phyloP scores from a whole-genome alignment of 2,113 vertebrate species.

The Heloderma charlesbogerti region DNA sequence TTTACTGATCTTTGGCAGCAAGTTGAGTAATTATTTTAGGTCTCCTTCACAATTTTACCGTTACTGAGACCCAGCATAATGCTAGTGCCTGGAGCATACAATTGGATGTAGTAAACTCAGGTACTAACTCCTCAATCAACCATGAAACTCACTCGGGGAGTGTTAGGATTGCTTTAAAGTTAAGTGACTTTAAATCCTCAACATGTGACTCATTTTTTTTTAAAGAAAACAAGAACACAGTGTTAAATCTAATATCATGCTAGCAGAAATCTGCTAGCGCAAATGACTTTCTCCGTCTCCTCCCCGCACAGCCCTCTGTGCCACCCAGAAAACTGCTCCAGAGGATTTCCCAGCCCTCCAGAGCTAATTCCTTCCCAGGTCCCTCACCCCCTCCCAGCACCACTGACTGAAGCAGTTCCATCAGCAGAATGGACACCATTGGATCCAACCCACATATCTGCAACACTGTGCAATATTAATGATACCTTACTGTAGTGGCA shows the following conservation, averaged over 20 bases:
- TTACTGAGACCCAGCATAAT: neutral
- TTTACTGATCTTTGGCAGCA: neutral
- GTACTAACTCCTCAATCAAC: neutral
- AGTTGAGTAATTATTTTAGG: neutral
- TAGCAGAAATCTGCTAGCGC: too few species aligned
- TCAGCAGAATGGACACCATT: too few species aligned
- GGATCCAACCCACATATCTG: neutral
- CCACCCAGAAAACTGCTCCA: too few species aligned
- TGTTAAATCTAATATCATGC: too few species aligned
- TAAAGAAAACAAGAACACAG: neutral
- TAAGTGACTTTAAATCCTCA: neutral
- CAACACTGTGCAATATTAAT: neutral
- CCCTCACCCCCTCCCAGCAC: too few species aligned
- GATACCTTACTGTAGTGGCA: neutral
- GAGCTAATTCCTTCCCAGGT: too few species aligned
- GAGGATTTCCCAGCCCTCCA: too few species aligned
- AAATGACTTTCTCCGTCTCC: too few species aligned
- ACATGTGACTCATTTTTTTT: neutral
- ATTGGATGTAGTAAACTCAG: neutral
- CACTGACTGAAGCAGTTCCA: too few species aligned
- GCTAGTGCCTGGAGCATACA: neutral
- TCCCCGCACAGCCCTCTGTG: too few species aligned
- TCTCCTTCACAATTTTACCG: neutral
- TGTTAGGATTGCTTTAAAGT: neutral
- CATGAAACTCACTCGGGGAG: neutral